These are phyloP conservation scores for Tricholaema leucomelas DNA, from an alignment of 2,113 vertebrate species.

Conservation along the genomic window DNA sequence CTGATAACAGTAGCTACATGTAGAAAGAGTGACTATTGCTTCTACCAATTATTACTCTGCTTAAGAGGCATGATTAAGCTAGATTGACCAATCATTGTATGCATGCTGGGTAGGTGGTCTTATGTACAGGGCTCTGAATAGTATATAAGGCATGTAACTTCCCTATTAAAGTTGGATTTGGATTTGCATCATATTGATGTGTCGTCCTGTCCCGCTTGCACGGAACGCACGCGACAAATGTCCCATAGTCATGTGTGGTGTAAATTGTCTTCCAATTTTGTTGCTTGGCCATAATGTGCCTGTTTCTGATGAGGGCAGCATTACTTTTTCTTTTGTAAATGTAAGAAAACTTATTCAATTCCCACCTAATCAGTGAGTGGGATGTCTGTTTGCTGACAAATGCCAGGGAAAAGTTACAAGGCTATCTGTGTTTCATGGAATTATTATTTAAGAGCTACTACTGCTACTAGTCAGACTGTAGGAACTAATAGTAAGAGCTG, in stretches of 20 bases:
- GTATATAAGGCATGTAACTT: too few relatives aligned
- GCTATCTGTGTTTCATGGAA: neutral
- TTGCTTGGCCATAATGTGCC: neutral
- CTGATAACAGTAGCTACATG: too few relatives aligned
- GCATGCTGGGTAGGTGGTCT: too few relatives aligned
- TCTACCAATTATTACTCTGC: too few relatives aligned
- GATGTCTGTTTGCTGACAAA: neutral
- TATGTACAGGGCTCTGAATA: too few relatives aligned
- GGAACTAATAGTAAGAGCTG: neutral
- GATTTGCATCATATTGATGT: too few relatives aligned
- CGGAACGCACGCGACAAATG: too few relatives aligned
- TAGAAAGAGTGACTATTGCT: too few relatives aligned
- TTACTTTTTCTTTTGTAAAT: neutral
- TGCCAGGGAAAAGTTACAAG: neutral
- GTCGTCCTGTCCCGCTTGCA: too few relatives aligned
- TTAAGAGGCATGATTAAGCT: too few relatives aligned
- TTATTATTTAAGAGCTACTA: neutral
- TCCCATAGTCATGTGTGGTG: neutral
- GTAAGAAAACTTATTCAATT: neutral
- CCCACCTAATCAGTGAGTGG: neutral
- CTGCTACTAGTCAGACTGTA: neutral
- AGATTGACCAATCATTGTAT: too few relatives aligned
- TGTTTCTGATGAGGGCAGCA: neutral
- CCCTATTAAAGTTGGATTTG: too few relatives aligned
- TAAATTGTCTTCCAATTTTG: neutral